phyloP scores from a whole-genome alignment of 1,140 invertebrate genomes.

The Drosophila lacteicornis region DNA sequence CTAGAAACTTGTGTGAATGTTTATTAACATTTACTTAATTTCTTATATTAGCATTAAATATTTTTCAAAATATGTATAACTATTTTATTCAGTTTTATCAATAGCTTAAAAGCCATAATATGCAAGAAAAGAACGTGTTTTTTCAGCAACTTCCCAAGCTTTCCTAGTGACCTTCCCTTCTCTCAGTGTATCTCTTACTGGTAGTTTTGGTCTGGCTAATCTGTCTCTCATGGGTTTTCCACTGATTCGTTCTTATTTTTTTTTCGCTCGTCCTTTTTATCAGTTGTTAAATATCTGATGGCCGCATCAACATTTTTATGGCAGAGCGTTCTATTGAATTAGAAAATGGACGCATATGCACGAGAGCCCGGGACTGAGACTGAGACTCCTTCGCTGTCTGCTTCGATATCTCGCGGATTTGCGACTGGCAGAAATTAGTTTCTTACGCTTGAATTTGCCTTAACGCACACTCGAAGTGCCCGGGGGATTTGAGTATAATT shows the following conservation, averaged over 20 bases:
- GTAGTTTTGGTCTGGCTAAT: conserved; percentile 53
- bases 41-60: too few relatives aligned
- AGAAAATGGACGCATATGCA: conserved; percentile 74
- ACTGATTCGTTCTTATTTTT: conserved; percentile 55
- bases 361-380: conserved; percentile 22
- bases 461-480: conserved; percentile 67
- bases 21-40: too few relatives aligned
- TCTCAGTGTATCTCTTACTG: conserved; percentile 17
- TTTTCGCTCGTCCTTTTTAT: conserved; percentile 61
- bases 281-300: conserved; percentile 74
- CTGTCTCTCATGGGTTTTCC: conserved; percentile 75
- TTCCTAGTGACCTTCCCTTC: neutral
- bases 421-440: conserved; percentile 73
- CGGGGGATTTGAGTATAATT: conserved; percentile 74
- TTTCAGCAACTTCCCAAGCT: too few relatives aligned
- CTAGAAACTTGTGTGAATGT: too few relatives aligned
- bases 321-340: conserved; percentile 69
- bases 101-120: too few relatives aligned
- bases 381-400: conserved; percentile 19
- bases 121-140: too few relatives aligned
- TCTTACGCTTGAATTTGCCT: conserved; percentile 81
- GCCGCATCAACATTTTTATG: conserved; percentile 78
- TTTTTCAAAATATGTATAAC: too few relatives aligned
- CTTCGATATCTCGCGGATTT: conserved; percentile 53
- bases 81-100: too few relatives aligned